Evolutionary conservation across 2,888 invertebrate species (phyloP), one percentile per base, ranked within the genome.

Genomic region (Drosophila fungiperda): DNA sequence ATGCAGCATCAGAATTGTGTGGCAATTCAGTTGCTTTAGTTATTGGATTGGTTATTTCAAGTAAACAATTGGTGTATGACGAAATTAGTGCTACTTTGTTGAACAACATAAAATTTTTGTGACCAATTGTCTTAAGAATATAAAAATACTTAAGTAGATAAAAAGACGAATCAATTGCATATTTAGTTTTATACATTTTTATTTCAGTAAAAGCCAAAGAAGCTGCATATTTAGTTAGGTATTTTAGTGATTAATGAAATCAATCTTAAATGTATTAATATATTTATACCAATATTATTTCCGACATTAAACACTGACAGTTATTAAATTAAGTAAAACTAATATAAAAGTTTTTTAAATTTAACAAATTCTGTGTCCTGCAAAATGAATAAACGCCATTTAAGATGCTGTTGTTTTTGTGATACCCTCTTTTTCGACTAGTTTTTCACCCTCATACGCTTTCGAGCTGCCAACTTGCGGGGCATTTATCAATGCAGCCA

Each of bases 401-500:
- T 45, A 23, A 67, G 61, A 67, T 72, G 59, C 66, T 67, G 63
- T 58, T 53, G 17, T 50, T 40, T 45, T 49, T 58, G 3, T 26
- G 12, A 12, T 15, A 52, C 8, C 7, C 45, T 29, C 1, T 3
- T 0, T 45, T 4, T 23, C 15, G 23, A 45, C 17, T 3, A 17
- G 23, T 49, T 26, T 49, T 36, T 40, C 45, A n/a, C n/a, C n/a
- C n/a, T n/a, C n/a, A n/a, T n/a, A n/a, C n/a, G n/a, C n/a, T n/a
- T n/a, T n/a, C n/a, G n/a, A 45, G 29, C 52, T 67, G 72, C 33
- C 62, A 66, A 59, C 33, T 55, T 62, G 45, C 57, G n/a, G 42
- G 48, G 48, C 59, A 63, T 69, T 70, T 70, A 57, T 54, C 32
- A 76, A 49, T 59, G 71, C 67, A 80, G 76, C 68, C 78, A 78